Conservation (phyloP, 2,113 vertebrate species). For the Cathartes aura region DNA sequence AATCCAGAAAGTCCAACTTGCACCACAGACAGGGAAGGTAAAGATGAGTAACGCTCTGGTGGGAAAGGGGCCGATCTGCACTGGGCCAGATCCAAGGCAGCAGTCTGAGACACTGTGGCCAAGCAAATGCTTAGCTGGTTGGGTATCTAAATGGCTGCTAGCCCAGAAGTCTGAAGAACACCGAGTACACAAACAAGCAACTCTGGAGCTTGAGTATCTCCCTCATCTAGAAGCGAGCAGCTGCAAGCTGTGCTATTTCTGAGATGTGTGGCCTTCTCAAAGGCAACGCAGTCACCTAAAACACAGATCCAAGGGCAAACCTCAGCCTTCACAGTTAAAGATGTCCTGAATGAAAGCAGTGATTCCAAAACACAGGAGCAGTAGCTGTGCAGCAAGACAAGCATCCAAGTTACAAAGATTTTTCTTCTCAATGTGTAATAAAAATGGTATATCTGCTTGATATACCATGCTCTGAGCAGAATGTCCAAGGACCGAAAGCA, state of each 20-base stretch:
- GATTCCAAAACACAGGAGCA: background rate
- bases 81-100: slow-evolving; percentile 12
- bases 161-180: slow-evolving; percentile 35
- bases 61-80: background rate
- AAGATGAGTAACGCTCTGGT: background rate
- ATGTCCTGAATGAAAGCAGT: background rate
- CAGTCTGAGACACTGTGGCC: background rate
- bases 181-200: background rate
- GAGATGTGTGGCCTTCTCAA: background rate
- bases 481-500: background rate
- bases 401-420: background rate
- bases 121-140: slow-evolving; percentile 8
- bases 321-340: background rate
- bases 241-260: background rate
- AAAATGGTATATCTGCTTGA: background rate
- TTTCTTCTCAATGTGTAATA: background rate
- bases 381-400: background rate
- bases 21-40: background rate
- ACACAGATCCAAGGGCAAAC: background rate
- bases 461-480: background rate
- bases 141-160: slow-evolving; percentile 33
- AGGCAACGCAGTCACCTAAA: background rate
- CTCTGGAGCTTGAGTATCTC: background rate
- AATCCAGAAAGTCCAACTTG: background rate
- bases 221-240: background rate